Evolutionary conservation across 2,797 vertebrate genomes (phyloP), one percentile per base, ranked within the genome.

Genomic region (Peromyscus attwateri): DNA sequence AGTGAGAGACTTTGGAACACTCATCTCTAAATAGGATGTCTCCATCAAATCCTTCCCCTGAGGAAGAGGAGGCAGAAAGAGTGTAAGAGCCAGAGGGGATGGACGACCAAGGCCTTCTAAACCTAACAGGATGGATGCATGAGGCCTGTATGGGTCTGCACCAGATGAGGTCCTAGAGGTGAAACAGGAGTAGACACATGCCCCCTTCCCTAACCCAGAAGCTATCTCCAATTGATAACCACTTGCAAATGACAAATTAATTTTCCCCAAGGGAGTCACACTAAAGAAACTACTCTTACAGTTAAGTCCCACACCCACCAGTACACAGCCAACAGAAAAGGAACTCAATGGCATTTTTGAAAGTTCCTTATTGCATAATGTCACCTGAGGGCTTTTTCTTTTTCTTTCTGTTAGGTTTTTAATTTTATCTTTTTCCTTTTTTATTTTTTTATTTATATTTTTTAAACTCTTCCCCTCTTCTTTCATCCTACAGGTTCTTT

Each of bases 271-370:
- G 27, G 27, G 43, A 29, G 27, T 11, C 40, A 29, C 43, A 29
- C 13, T 16, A 29, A 43, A 46, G 27, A 77, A 49, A 77, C 14
- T 46, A 16, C 3, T 16, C 43, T 77, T 31, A 46, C 75, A 77
- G 25, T 29, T 8, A 46, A 13, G 43, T 8, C 75, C 43, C 27
- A 46, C 0, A 2, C 73, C 1, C 25, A 3, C 12, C 6, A 14
- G 73, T 6, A 27, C 25, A 76, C 73, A 29, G 75, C 27, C 71
- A 49, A 16, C 43, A 46, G 43, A 31, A 76, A 16, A 31, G 70
- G 75, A 46, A 46, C 21, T 23, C 29, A 21, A 1, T 23, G 29
- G 43, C 60, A 31, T 64, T 29, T 66, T 84, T 66, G 82, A 64
- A 46, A 29, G 29, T 34, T 46, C 17, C 82, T 34, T 23, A 11